Conservation (phyloP, 2,888 invertebrate genomes). For the Cantharis nigra region DNA sequence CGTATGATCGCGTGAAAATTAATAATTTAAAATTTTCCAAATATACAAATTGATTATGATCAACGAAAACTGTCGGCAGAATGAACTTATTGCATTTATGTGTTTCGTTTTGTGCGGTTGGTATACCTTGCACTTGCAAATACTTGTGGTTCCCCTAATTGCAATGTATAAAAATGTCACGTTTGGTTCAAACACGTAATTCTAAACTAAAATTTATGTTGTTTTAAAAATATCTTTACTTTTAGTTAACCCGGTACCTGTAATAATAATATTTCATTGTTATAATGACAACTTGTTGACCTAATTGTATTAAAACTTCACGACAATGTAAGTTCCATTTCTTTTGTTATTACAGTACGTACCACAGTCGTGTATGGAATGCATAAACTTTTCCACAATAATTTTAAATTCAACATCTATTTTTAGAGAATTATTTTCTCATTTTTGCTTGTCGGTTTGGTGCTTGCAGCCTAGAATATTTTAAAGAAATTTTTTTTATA, state of each 20-base stretch:
- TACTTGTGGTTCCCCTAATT: background rate
- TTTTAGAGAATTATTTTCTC: background rate
- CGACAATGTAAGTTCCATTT: background rate
- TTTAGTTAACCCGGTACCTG: background rate
- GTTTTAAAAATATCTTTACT: background rate
- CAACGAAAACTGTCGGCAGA: background rate
- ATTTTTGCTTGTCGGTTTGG: background rate
- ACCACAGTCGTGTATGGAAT: background rate
- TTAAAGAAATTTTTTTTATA: background rate
- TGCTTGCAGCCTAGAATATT: background rate
- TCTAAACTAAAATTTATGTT: background rate
- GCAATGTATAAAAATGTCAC: background rate
- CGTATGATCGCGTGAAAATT: background rate
- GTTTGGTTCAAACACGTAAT: background rate
- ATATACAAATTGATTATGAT: background rate
- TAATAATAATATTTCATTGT: background rate
- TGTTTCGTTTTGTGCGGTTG: background rate
- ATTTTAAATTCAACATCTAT: background rate
- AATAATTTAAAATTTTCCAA: background rate
- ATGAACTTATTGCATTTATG: background rate
- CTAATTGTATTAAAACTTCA: background rate
- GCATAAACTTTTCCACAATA: background rate
- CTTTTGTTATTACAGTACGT: background rate
- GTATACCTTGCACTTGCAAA: background rate
- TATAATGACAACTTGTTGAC: background rate